Percentiles rank a stretch among this genome's conserved stretches.
These are phyloP conservation scores for Neosilurus hyrtlii DNA, from an alignment of 2,797 vertebrate species.

Conservation along the genomic window DNA sequence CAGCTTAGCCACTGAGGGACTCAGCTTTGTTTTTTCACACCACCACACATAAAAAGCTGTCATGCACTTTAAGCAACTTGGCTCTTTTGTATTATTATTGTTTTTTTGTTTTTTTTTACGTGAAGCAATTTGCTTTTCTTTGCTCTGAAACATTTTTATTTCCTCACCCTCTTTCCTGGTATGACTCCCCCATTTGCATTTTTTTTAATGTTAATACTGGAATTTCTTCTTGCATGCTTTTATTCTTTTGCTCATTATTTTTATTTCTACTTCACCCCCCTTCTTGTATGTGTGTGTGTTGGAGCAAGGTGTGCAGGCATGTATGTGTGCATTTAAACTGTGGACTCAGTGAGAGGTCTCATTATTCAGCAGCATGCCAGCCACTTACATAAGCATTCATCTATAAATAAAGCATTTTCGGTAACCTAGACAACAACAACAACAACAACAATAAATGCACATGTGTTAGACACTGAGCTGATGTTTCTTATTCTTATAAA, in stretches of 20 bases:
- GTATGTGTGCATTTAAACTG: slow-evolving; percentile 52
- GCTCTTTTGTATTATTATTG: slow-evolving; percentile 50
- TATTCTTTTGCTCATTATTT: slow-evolving; percentile 67
- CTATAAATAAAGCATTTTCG: slow-evolving; percentile 42
- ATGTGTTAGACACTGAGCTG: background rate
- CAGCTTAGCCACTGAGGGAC: slow-evolving; percentile 33
- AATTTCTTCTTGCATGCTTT: slow-evolving; percentile 42
- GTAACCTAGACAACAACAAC: slow-evolving; percentile 22
- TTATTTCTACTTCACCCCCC: slow-evolving; percentile 60
- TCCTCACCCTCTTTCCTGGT: slow-evolving; percentile 54
- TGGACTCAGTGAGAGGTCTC: slow-evolving; percentile 68
- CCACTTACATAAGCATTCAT: slow-evolving; percentile 71
- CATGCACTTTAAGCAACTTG: slow-evolving; percentile 16
- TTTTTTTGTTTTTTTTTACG: slow-evolving; percentile 48
- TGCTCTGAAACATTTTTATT: slow-evolving; percentile 56
- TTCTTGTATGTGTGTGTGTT: slow-evolving; percentile 57
- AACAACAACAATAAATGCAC: background rate
- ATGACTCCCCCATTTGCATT: slow-evolving; percentile 59
- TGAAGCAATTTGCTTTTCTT: slow-evolving; percentile 44
- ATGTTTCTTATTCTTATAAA: slow-evolving; percentile 16
- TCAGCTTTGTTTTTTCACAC: slow-evolving; percentile 15
- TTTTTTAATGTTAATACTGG: slow-evolving; percentile 50
- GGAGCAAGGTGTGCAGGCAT: slow-evolving; percentile 17
- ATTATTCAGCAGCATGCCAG: slow-evolving; percentile 75
- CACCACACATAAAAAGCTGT: slow-evolving; percentile 2